Percentiles rank a stretch among this genome's conserved stretches.
These are phyloP conservation scores for Dendroctonus valens DNA, from an alignment of 1,140 invertebrate genomes.

Conservation along the genomic window DNA sequence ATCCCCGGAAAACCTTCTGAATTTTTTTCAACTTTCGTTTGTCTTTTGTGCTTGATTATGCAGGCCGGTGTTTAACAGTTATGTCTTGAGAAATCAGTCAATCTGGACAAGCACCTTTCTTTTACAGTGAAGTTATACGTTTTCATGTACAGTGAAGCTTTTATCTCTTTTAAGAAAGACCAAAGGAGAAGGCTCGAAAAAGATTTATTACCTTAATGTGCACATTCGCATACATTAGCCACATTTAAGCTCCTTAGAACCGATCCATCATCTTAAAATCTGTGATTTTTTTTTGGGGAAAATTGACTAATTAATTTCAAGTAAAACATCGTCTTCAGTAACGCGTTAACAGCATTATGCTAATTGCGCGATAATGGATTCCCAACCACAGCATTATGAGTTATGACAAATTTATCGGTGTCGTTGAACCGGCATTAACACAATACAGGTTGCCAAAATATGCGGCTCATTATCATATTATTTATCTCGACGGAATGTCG, in stretches of 20 bases:
- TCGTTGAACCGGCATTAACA: slow-evolving; percentile 5
- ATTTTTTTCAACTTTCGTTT: too few relatives aligned
- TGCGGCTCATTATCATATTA: slow-evolving; percentile 16
- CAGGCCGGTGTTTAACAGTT: too few relatives aligned
- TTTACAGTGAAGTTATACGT: too few relatives aligned
- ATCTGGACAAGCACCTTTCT: too few relatives aligned
- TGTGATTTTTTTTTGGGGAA: not conserved
- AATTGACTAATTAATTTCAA: too few relatives aligned
- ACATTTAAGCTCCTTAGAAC: not conserved
- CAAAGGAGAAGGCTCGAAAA: too few relatives aligned
- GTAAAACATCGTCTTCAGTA: not conserved
- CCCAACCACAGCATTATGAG: not conserved
- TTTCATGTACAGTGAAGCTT: too few relatives aligned
- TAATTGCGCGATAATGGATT: not conserved
- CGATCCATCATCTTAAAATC: not conserved
- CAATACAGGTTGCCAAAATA: slow-evolving; percentile 5
- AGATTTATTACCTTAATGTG: too few relatives aligned
- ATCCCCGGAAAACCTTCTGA: too few relatives aligned
- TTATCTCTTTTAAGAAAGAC: too few relatives aligned
- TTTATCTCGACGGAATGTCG: slow-evolving; percentile 10
- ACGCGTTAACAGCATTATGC: not conserved
- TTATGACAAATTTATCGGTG: not conserved
- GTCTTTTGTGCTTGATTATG: too few relatives aligned
- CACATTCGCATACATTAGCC: not conserved
- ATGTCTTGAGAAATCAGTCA: too few relatives aligned